These are phyloP conservation scores for Poicephalus meyeri DNA, from an alignment of 2,113 vertebrate species.

Conservation along the genomic window DNA sequence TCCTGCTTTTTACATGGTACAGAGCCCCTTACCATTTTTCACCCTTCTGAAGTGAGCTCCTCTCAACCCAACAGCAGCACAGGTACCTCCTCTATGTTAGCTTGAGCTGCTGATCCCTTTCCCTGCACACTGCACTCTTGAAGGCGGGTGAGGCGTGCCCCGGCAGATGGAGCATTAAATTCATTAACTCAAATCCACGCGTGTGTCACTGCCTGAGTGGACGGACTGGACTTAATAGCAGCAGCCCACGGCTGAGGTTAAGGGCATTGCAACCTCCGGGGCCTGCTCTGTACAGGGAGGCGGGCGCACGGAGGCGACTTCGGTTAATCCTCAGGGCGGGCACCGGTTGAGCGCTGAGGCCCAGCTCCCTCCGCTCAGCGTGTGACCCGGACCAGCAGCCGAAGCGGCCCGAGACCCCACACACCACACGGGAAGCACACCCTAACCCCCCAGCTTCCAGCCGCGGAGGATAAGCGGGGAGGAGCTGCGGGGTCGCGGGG, in stretches of 20 bases:
- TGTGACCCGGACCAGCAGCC: neutral
- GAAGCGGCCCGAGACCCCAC: rapidly evolving
- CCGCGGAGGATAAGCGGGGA: too few relatives aligned
- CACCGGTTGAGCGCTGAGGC: rapidly evolving
- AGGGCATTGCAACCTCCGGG: neutral
- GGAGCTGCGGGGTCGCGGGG: neutral
- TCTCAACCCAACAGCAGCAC: neutral
- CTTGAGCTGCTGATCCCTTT: rapidly evolving
- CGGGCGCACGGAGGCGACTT: rapidly evolving
- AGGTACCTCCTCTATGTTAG: rapidly evolving
- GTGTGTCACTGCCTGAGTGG: neutral
- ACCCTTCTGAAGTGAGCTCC: rapidly evolving
- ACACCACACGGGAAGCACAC: rapidly evolving
- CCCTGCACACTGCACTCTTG: rapidly evolving
- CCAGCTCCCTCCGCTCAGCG: neutral
- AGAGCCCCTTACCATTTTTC: neutral
- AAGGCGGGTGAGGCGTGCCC: neutral
- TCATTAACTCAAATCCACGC: rapidly evolving
- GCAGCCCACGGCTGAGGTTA: rapidly evolving
- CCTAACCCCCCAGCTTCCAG: neutral
- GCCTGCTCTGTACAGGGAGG: rapidly evolving
- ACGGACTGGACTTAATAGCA: rapidly evolving
- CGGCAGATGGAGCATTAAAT: neutral
- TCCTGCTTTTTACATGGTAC: neutral
- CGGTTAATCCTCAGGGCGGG: rapidly evolving